Conservation (phyloP, 2,888 invertebrate genomes). For the Octodonta nipae region DNA sequence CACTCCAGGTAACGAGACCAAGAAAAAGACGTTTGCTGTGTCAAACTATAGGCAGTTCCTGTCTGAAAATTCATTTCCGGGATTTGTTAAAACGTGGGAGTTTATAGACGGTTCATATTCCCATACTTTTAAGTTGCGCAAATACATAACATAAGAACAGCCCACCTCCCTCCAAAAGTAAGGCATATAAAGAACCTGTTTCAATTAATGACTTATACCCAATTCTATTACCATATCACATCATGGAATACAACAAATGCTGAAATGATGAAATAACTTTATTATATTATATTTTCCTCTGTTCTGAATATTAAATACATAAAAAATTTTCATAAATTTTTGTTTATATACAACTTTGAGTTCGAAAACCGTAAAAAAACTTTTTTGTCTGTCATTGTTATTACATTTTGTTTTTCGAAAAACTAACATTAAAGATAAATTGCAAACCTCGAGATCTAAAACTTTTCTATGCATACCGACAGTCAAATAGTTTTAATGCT, state of each 20-base stretch:
- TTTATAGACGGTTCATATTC: background rate
- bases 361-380: background rate
- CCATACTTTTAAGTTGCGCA: conserved; percentile 1
- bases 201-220: conserved; percentile 11
- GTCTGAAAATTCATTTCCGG: background rate
- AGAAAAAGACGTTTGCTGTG: background rate
- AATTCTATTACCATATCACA: conserved; percentile 11
- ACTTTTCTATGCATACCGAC: conserved; percentile 1
- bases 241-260: conserved; percentile 7
- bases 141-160: conserved; percentile 1
- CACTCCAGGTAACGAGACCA: background rate
- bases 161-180: conserved; percentile 1
- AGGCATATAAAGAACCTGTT: conserved; percentile 7
- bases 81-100: background rate
- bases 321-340: background rate
- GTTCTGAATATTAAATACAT: background rate
- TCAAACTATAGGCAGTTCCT: conserved; percentile 3
- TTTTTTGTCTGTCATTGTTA: conserved; percentile 1
- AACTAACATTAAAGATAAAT: background rate
- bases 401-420: background rate
- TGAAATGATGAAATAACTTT: conserved; percentile 3
- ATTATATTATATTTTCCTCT: background rate
- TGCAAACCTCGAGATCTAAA: conserved; percentile 1
- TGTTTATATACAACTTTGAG: background rate
- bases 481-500: background rate